Evolutionary conservation across 2,888 invertebrate genomes (phyloP).

Genomic region (Tribolium freemani): DNA sequence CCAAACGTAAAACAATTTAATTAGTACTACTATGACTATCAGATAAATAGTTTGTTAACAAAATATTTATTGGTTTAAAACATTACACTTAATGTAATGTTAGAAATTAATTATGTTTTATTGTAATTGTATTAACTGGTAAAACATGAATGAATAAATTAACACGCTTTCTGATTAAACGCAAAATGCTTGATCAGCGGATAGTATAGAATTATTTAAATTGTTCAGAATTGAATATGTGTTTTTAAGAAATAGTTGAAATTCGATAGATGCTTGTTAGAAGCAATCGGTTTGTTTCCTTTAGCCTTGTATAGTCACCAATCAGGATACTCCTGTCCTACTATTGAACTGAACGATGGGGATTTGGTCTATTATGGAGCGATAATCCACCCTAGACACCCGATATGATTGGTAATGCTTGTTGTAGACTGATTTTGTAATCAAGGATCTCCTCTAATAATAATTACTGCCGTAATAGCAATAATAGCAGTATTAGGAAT

Average conservation of each 20-base stretch:
- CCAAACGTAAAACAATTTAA: not conserved
- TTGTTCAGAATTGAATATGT: not conserved
- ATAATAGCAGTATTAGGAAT: conserved; percentile 6
- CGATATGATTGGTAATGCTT: conserved; percentile 43
- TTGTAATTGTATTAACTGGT: not conserved
- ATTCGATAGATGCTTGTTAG: conserved; percentile 36
- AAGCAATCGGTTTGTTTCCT: conserved; percentile 42
- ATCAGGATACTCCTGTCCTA: conserved; percentile 45
- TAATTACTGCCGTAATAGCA: conserved; percentile 13
- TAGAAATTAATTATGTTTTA: too few relatives aligned
- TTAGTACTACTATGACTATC: not conserved
- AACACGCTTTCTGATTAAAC: not conserved
- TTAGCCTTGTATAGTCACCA: conserved; percentile 38
- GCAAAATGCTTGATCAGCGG: not conserved
- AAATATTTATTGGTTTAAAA: conserved; percentile 1
- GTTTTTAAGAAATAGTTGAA: not conserved
- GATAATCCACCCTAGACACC: conserved; percentile 43
- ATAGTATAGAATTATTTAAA: too few relatives aligned
- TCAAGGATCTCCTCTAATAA: conserved; percentile 14
- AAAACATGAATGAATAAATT: not conserved
- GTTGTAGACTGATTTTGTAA: conserved; percentile 30
- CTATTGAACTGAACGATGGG: conserved; percentile 41
- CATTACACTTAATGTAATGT: too few relatives aligned
- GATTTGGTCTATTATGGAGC: conserved; percentile 48
- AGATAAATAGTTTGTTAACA: not conserved